A percentile compares a stretch with the other conserved stretches of the same genome.
Evolutionary conservation across 2,797 vertebrate species (phyloP).

Genomic region (Perodicticus potto): DNA sequence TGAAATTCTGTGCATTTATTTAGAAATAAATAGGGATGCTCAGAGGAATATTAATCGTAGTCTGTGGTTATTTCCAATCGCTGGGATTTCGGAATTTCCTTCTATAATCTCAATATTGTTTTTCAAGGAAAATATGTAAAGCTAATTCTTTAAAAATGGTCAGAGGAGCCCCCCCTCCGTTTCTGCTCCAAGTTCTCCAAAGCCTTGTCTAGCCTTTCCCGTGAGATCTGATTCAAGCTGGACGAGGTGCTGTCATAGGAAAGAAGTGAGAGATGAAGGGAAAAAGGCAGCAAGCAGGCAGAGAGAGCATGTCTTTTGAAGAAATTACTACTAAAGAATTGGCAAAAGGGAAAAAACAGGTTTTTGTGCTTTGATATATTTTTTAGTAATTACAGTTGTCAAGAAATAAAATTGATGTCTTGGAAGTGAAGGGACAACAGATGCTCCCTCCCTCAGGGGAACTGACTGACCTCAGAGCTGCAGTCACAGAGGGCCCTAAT

Average conservation of each 20-base stretch:
- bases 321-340: background rate
- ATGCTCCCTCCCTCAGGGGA: background rate
- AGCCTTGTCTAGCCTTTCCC: background rate
- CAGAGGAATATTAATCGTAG: background rate
- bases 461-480: background rate
- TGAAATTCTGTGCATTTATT: background rate
- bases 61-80: background rate
- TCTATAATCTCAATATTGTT: background rate
- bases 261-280: background rate
- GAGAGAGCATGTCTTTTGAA: background rate
- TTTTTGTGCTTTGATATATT: background rate
- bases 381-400: background rate
- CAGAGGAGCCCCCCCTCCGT: background rate
- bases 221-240: background rate
- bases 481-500: background rate
- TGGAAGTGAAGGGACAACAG: background rate
- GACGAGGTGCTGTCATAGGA: background rate
- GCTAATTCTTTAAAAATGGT: background rate
- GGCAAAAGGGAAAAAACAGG: background rate
- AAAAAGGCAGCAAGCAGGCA: background rate
- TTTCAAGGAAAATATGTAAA: slow-evolving; percentile 30
- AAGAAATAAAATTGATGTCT: background rate
- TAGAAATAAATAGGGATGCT: background rate
- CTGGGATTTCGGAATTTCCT: background rate
- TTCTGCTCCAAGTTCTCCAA: background rate